Conservation (phyloP, 2,113 vertebrate genomes). For the Lutjanus erythropterus region DNA sequence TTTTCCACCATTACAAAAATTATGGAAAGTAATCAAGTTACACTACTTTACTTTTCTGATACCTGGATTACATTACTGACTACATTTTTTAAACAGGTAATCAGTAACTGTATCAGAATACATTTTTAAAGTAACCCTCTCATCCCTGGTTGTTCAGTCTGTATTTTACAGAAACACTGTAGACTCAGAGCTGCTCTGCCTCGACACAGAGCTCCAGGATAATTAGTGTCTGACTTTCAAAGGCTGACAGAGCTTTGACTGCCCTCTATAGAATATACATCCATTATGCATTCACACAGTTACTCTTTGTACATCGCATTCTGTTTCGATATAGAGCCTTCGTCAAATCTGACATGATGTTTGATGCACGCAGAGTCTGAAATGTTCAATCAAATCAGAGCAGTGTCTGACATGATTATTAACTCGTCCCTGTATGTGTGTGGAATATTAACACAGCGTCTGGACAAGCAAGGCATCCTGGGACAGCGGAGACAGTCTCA, state of each 20-base stretch:
- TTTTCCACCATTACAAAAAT: too few relatives aligned
- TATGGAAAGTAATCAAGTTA: too few relatives aligned
- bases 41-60: too few relatives aligned
- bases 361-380: constrained; percentile 16
- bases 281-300: background rate
- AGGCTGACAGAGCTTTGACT: background rate
- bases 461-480: constrained; percentile 31
- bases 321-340: background rate
- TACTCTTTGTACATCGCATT: constrained; percentile 2
- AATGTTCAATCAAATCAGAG: constrained; percentile 35
- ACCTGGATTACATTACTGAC: too few relatives aligned
- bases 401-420: constrained; percentile 20
- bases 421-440: constrained; percentile 12
- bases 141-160: background rate
- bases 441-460: constrained; percentile 29
- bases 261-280: background rate
- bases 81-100: too few relatives aligned
- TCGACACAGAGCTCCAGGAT: background rate
- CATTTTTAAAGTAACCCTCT: too few relatives aligned
- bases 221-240: constrained; percentile 18
- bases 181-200: constrained; percentile 1
- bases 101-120: too few relatives aligned
- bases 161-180: background rate
- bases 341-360: constrained; percentile 7
- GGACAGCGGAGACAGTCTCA: constrained; percentile 33